Evolutionary conservation across 1,140 invertebrate genomes (phyloP), one percentile per base, ranked within the genome.

Genomic region (Chionoecetes opilio): DNA sequence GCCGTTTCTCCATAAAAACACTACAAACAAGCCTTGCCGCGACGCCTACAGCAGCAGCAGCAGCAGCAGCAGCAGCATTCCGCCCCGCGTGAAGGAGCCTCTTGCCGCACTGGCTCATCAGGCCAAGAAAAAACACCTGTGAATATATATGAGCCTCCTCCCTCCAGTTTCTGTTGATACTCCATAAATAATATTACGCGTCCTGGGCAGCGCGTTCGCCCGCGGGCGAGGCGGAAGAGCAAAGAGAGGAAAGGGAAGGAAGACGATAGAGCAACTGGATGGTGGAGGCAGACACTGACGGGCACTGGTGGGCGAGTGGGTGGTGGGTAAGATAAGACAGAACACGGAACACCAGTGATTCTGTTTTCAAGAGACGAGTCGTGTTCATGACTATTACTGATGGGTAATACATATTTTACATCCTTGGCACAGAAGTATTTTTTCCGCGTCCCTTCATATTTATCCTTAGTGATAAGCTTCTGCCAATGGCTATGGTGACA

Each of bases 131-230:
- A 75, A 75, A 75, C 63, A 75, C 21, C 63, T n/a, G n/a, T 26
- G 63, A 75, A 75, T 75, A 75, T 75, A 75, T 75, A 75, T 75
- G 63, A 75, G 63, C 63, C 63, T 75, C 63, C 63, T 75, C 21
- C 46, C n/a, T n/a, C 63, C 63, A 26, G 63, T n/a, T n/a, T 75
- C 21, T 75, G 63, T 75, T 75, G 63, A 75, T 75, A 75, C 63
- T 75, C 63, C 63, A 75, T 75, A 75, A 75, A 75, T 75, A 75
- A 75, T 75, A 75, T 75, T 75, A 75, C 63, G 21, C 63, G 63
- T 75, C 63, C n/a, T 26, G 63, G 63, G 21, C 63, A 75, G 63
- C 26, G 63, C n/a, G 63, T 75, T 75, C 21, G n/a, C 63, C 63
- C 63, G 26, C n/a, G 63, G 63, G 63, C 21, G 11, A 26, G 63